Conservation (phyloP, 92 coral and sea anemone genomes). For the Umimayanthus chanpuru region DNA sequence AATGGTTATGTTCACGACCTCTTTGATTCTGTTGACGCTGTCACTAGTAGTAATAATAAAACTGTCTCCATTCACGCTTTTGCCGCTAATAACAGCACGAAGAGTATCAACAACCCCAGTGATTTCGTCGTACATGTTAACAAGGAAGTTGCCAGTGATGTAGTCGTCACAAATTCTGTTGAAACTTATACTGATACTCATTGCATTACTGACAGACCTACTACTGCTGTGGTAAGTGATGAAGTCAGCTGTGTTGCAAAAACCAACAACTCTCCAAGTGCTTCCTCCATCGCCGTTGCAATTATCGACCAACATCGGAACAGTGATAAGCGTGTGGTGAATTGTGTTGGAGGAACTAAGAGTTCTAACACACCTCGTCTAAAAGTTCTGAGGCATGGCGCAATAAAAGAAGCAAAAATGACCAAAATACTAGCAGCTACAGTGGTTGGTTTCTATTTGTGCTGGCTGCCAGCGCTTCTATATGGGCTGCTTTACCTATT, state of each 20-base stretch:
- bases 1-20: background rate
- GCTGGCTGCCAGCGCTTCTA: constrained; percentile 3
- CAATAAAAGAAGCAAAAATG: background rate
- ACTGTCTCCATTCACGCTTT: background rate
- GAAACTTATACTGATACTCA: background rate
- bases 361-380: background rate
- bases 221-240: background rate
- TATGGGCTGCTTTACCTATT: constrained; percentile 1
- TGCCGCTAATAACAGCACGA: background rate
- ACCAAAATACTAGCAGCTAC: no score
- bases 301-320: background rate
- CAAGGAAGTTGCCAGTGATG: background rate
- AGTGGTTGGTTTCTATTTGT: no score
- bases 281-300: background rate
- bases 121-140: background rate
- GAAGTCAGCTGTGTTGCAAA: background rate
- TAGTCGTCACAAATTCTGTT: background rate
- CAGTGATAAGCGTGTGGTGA: background rate
- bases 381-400: background rate
- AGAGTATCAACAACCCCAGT: background rate
- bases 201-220: background rate
- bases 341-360: background rate
- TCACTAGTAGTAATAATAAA: background rate
- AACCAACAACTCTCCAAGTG: background rate
- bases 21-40: background rate